phyloP scores from a whole-genome alignment of 2,888 invertebrate species.

The Drosophila flavopinicola region DNA sequence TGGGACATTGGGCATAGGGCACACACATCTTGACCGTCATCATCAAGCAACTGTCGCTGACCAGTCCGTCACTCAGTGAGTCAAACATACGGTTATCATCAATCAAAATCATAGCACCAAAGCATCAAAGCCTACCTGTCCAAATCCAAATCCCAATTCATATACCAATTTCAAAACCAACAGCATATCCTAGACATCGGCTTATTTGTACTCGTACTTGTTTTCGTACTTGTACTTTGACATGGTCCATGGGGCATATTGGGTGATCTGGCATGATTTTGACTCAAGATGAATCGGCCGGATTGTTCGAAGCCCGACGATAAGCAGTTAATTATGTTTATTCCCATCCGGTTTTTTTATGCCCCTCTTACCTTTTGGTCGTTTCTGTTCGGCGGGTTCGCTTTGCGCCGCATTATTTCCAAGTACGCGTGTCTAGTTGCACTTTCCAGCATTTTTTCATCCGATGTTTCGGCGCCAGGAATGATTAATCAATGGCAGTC shows the following conservation, averaged over 20 bases:
- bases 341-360: constrained; percentile 61
- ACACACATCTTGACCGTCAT: constrained; percentile 6
- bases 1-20: constrained; percentile 54
- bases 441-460: constrained; percentile 60
- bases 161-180: constrained; percentile 6
- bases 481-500: constrained; percentile 76
- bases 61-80: constrained; percentile 34
- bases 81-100: constrained; percentile 63
- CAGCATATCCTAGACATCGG: constrained; percentile 16
- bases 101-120: constrained; percentile 62
- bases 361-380: constrained; percentile 44
- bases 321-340: constrained; percentile 77
- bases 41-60: constrained; percentile 62
- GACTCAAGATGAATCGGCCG: constrained; percentile 69
- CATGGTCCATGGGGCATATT: constrained; percentile 38
- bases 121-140: constrained; percentile 38
- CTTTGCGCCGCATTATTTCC: constrained; percentile 66
- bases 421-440: constrained; percentile 77
- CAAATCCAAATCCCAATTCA: constrained; percentile 14
- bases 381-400: constrained; percentile 56
- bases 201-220: constrained; percentile 17
- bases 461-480: constrained; percentile 67
- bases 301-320: constrained; percentile 77
- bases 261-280: constrained; percentile 70
- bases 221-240: constrained; percentile 15